These are phyloP conservation scores for Crocodylus rhombifer DNA, from an alignment of 2,797 vertebrate species.

Conservation along the genomic window DNA sequence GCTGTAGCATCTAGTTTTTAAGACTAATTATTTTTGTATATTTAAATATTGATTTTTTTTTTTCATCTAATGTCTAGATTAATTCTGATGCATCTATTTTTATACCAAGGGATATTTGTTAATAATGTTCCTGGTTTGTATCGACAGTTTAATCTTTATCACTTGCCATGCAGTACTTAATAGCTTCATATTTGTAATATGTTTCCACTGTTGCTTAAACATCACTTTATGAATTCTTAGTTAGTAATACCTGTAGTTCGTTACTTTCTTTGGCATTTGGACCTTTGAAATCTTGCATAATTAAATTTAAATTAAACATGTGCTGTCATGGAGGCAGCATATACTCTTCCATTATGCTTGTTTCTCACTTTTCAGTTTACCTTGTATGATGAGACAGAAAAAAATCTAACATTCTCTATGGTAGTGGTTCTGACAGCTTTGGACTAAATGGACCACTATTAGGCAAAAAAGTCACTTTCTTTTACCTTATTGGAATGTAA, in stretches of 20 bases:
- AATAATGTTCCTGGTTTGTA: conserved; percentile 27
- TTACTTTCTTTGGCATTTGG: conserved; percentile 33
- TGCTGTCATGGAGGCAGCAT: neutral
- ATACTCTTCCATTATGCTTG: too few relatives aligned
- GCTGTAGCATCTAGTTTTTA: neutral
- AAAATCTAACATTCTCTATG: neutral
- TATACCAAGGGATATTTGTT: conserved; percentile 24
- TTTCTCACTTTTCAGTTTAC: too few relatives aligned
- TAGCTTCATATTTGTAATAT: neutral
- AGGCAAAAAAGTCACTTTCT: neutral
- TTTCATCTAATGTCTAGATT: neutral
- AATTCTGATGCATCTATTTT: neutral
- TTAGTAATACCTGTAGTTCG: neutral
- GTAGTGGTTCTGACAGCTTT: too few relatives aligned
- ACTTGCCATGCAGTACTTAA: conserved; percentile 26
- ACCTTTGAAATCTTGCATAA: neutral
- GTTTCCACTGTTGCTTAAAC: neutral
- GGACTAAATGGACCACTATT: too few relatives aligned
- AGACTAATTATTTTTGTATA: conserved; percentile 12
- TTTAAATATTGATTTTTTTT: conserved; percentile 28
- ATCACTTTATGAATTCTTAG: too few relatives aligned
- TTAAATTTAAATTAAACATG: neutral
- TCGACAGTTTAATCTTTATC: conserved; percentile 35
- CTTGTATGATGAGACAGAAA: neutral
- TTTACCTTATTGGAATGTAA: neutral